These are phyloP conservation scores for Morus bassanus DNA, from an alignment of 2,797 vertebrate species.

Conservation along the genomic window DNA sequence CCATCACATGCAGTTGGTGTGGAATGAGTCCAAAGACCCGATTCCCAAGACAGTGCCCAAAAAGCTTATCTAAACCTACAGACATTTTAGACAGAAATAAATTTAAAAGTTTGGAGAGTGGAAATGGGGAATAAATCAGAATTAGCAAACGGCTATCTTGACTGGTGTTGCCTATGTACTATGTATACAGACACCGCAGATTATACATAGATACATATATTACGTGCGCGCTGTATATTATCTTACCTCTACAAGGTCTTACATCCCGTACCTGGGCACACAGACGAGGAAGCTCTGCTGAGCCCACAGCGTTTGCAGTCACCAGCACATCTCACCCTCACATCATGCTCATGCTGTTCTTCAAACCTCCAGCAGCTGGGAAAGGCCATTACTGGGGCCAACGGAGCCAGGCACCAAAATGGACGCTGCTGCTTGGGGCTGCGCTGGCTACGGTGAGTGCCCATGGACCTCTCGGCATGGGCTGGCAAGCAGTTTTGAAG, in stretches of 20 bases:
- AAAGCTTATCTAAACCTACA: background rate
- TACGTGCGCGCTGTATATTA: fast-evolving
- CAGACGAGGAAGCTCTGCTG: background rate
- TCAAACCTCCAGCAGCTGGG: background rate
- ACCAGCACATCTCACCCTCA: background rate
- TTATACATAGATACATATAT: too few relatives aligned
- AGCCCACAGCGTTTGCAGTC: background rate
- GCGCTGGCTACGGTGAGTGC: fast-evolving
- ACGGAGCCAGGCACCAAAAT: background rate
- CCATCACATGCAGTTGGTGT: background rate
- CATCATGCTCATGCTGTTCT: background rate
- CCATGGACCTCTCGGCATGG: fast-evolving
- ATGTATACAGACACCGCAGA: too few relatives aligned
- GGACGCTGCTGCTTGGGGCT: background rate
- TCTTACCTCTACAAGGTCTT: background rate
- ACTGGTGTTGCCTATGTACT: background rate
- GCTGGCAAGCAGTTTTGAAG: background rate
- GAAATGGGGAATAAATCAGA: background rate
- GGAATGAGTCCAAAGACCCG: background rate
- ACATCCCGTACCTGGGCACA: fast-evolving
- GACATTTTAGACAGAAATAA: background rate
- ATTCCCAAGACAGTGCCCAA: background rate
- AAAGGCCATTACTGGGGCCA: background rate
- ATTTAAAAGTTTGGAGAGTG: background rate
- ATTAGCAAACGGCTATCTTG: background rate